Conservation (phyloP, 2,797 vertebrate genomes). For the Syndactyla subalaris region DNA sequence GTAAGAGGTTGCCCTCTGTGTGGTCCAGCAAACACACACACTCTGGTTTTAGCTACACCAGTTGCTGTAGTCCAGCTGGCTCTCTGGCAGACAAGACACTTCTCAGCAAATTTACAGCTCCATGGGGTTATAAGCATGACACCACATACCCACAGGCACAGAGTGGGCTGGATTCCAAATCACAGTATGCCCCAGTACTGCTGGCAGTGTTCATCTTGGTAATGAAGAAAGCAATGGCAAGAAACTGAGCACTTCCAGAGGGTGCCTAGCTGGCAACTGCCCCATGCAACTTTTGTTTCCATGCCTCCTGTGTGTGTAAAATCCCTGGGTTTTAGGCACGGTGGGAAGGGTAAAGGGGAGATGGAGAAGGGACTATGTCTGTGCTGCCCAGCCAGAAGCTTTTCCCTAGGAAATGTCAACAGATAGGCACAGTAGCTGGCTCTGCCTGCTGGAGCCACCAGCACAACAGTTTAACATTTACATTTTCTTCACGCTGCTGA, state of each 20-base stretch:
- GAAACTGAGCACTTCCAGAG: neutral
- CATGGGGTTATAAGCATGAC: neutral
- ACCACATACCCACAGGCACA: neutral
- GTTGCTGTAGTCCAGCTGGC: neutral
- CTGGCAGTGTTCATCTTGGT: neutral
- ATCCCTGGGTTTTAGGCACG: neutral
- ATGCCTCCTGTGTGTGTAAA: rapidly evolving
- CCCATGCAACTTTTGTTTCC: neutral
- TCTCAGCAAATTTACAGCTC: neutral
- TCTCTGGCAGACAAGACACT: neutral
- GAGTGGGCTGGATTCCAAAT: neutral
- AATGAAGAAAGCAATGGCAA: neutral
- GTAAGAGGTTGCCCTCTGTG: neutral
- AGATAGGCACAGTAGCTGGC: neutral
- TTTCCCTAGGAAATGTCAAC: neutral
- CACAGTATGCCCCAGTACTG: neutral
- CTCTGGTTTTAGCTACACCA: neutral
- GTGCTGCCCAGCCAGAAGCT: neutral
- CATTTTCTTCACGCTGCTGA: neutral
- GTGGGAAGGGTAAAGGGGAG: neutral
- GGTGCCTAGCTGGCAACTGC: neutral
- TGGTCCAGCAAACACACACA: neutral
- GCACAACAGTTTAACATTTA: neutral
- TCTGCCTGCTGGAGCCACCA: neutral
- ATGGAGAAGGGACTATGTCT: neutral